Base-by-base conservation (phyloP, 2,888 invertebrate species). In the Ormyrus labotus region DNA sequence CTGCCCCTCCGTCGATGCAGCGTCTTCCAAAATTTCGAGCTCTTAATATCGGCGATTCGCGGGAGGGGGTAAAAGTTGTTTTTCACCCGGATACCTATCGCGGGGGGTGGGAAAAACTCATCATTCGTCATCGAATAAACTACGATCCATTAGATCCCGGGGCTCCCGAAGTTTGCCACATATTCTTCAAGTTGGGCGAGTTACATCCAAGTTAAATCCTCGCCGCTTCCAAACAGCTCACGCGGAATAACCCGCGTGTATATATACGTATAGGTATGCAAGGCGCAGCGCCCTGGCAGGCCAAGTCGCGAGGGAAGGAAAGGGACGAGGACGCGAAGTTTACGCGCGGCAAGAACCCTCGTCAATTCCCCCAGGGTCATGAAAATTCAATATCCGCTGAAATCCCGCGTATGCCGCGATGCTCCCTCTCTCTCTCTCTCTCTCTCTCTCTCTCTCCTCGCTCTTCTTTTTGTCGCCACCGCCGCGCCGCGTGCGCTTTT, bases 341-440 rank as follows among this genome's bases (percentile, higher is more conserved):
- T 74, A 58, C 57, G 65, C 57, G 57, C 10, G 57, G 1, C 5
- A 53, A 34, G 57, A 74, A 67, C 51, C 67, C 68, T 69, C 63
- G 69, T 63, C 61, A 55, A 69, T 69, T 69, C 69, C 69, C 67
- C 34, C 63, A 45, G 61, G 68, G 47, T 69, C 76, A 55, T 69
- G 76, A 76, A 76, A 76, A 76, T 69, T 76, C 76, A 76, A 76
- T 69, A 76, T 69, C 55, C 60, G 48, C 48, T 69, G 55, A 69
- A 76, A 69, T 53, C 60, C 69, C 13, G 45, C 8, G 67, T 55
- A 68, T 63, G 11, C 4, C n/a, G 50, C 53, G 67, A 68, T 34
- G 45, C 45, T 53, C 67, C 34, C 53, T 68, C 11, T 34, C 55
- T 9, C 45, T 47, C 67, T 10, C 34, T 10, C 45, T 47, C 67